A percentile compares a stretch with the other conserved stretches of the same genome.
Evolutionary conservation across 2,888 invertebrate species (phyloP).

Genomic region (Sisyra nigra): DNA sequence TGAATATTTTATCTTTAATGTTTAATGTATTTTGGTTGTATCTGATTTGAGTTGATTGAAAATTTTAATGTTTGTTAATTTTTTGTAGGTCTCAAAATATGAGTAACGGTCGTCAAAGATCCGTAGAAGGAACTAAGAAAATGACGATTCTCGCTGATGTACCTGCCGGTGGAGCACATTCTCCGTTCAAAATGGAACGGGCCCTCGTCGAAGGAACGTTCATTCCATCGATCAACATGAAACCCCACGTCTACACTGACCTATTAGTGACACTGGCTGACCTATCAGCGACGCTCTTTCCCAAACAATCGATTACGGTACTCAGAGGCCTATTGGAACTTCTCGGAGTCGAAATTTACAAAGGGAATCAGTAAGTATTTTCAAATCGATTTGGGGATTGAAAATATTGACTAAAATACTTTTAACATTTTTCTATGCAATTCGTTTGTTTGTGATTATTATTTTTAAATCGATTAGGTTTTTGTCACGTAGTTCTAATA

Average conservation of each 20-base stretch:
- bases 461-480: too few relatives aligned
- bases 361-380: conserved; percentile 61
- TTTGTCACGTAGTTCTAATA: too few relatives aligned
- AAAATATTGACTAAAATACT: conserved; percentile 8
- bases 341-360: conserved; percentile 60
- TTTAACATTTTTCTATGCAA: conserved; percentile 3
- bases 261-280: conserved; percentile 70
- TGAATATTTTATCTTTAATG: not conserved
- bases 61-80: not conserved
- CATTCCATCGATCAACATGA: conserved; percentile 76
- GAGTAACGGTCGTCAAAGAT: conserved; percentile 20
- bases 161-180: conserved; percentile 45
- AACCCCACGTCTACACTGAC: conserved; percentile 68
- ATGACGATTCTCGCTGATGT: conserved; percentile 57
- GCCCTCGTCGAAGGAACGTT: conserved; percentile 65
- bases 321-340: conserved; percentile 71
- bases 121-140: conserved; percentile 35
- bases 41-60: not conserved
- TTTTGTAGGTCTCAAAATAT: not conserved
- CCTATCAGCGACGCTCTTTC: conserved; percentile 67
- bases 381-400: conserved; percentile 5
- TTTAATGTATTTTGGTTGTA: too few relatives aligned
- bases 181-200: conserved; percentile 66
- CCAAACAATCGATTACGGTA: conserved; percentile 51
- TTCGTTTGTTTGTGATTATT: conserved; percentile 3